Base-by-base conservation (phyloP, 2,888 invertebrate genomes). In the Leuctra nigra region DNA sequence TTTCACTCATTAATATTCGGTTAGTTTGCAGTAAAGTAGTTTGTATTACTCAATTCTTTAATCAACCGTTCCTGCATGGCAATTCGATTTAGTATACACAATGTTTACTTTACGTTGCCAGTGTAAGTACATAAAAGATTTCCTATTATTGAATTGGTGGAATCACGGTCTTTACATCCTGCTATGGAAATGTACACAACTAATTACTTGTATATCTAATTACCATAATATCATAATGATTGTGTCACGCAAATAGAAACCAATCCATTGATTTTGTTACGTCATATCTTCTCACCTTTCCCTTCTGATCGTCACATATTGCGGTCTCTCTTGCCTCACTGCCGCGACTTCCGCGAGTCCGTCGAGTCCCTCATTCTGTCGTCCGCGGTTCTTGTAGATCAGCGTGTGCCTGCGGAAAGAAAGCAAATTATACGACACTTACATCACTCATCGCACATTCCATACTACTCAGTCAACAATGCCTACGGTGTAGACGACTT, bases 281-380 rank as follows among this genome's bases (percentile, higher is more conserved):
- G n/a, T n/a, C n/a, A n/a, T n/a, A n/a, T n/a, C n/a, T n/a, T n/a
- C n/a, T 57, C 59, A 68, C 69, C 68, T 68, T 56, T 82, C 77
- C 59, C 89, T 75, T 47, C 84, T 73, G 24, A 88, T 86, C 54
- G 84, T 87, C 0, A 86, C 84, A 64, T 89, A 89, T 61, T 87
- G 82, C 63, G 62, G 77, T 60, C 75, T 73, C 55, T 75, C 75
- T 64, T 71, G 73, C 2, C 72, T 66, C 59, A 72, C 66, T 11
- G 70, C 71, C 59, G 70, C 68, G 55, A 70, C 70, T 53, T 74
- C 73, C 0, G 72, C 68, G 1, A 70, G 59, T 53, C 72, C 54
- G 67, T 66, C 62, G 64, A 79, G 63, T 3, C 79, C 79, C 61
- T 75, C 76, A 66, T 76, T 79, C 66, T 82, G 81, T 1, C 80